Evolutionary conservation across 1,140 invertebrate genomes (phyloP).

Genomic region (Penaeus vannamei): DNA sequence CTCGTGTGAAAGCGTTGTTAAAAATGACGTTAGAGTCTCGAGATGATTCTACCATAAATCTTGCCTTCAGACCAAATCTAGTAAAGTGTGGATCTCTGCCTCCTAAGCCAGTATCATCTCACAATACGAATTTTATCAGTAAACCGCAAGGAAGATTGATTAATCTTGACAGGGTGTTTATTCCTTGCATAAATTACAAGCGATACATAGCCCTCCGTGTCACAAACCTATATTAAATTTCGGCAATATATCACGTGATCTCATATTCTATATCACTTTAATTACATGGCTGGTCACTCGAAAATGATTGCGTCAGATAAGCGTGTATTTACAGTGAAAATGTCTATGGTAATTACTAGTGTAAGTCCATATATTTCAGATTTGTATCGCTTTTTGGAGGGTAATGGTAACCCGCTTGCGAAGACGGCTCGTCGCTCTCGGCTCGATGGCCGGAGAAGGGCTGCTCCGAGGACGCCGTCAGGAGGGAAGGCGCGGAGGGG

Average conservation of each 20-base stretch:
- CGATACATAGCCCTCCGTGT: neutral
- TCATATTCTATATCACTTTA: conserved; percentile 48
- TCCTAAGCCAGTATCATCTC: too few relatives aligned
- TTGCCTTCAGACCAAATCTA: too few relatives aligned
- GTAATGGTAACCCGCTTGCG: neutral
- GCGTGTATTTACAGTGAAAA: conserved; percentile 57
- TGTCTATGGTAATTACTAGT: conserved; percentile 58
- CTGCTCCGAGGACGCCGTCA: too few relatives aligned
- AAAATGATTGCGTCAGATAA: conserved; percentile 59
- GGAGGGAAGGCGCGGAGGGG: too few relatives aligned
- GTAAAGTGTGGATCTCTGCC: too few relatives aligned
- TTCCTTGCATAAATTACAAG: neutral
- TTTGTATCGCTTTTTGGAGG: conserved; percentile 38
- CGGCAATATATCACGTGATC: conserved; percentile 12
- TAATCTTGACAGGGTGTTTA: neutral
- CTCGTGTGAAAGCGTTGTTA: too few relatives aligned
- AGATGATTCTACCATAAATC: too few relatives aligned
- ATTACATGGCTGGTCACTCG: conserved; percentile 48
- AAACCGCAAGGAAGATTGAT: too few relatives aligned
- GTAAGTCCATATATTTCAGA: conserved; percentile 52
- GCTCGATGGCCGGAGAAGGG: too few relatives aligned
- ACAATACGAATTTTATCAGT: too few relatives aligned
- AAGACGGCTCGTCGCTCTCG: too few relatives aligned
- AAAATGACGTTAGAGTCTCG: too few relatives aligned
- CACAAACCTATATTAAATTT: neutral